phyloP scores from a whole-genome alignment of 2,888 invertebrate genomes.

The Apodemia mormo region DNA sequence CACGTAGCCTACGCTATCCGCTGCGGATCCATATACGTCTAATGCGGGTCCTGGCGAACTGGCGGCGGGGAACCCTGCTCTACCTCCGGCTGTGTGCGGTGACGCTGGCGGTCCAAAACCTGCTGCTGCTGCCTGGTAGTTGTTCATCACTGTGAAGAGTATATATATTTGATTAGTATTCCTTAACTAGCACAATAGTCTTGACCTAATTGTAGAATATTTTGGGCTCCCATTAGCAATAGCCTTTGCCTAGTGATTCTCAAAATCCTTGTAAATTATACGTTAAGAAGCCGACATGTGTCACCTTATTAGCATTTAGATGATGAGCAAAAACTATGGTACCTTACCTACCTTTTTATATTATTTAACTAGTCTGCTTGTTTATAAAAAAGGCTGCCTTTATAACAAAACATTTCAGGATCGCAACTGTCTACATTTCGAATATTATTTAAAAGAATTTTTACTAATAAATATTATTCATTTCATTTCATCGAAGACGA shows the following conservation, averaged over 20 bases:
- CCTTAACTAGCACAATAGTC: neutral
- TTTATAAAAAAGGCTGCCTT: no score
- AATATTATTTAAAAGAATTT: no score
- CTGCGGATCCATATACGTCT: constrained; percentile 96
- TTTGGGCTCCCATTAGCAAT: neutral
- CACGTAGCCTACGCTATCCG: constrained; percentile 95
- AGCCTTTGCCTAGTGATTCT: neutral
- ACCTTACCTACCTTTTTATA: no score
- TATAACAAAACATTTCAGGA: no score
- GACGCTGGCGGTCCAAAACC: constrained; percentile 92
- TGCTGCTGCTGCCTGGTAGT: constrained; percentile 93
- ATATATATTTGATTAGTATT: neutral
- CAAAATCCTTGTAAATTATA: neutral
- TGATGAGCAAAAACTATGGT: neutral
- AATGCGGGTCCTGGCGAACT: constrained; percentile 96
- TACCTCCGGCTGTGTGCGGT: constrained; percentile 87
- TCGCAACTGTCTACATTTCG: no score
- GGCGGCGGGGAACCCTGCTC: constrained; percentile 93
- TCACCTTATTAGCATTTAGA: neutral
- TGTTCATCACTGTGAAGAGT: constrained; percentile 91
- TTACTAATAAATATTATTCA: no score
- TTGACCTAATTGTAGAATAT: neutral
- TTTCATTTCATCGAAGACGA: no score
- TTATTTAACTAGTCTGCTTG: no score
- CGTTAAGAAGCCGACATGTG: neutral